Evolutionary conservation across 2,888 invertebrate species (phyloP).

Genomic region (Noctua janthe): DNA sequence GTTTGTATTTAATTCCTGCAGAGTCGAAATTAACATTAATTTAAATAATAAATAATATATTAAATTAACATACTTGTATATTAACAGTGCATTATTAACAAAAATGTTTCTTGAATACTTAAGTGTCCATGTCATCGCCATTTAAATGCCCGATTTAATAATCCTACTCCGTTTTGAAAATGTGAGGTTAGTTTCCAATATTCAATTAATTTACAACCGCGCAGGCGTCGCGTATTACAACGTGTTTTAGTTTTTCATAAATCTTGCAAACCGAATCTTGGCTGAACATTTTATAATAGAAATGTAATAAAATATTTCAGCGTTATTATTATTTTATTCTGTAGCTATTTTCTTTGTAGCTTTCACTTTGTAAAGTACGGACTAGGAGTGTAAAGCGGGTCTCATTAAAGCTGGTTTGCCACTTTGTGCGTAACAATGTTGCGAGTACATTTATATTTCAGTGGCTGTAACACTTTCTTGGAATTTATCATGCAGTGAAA

Average conservation of each 20-base stretch:
- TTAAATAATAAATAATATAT: too few relatives aligned
- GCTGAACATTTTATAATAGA: conserved; percentile 12
- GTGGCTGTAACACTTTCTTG: conserved; percentile 24
- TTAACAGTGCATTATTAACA: not conserved
- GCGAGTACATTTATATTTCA: conserved; percentile 42
- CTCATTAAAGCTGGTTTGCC: conserved; percentile 62
- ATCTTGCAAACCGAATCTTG: not conserved
- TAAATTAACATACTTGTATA: not conserved
- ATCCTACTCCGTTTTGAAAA: not conserved
- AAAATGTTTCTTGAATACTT: not conserved
- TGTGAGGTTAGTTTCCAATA: not conserved
- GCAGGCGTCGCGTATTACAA: not conserved
- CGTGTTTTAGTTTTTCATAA: not conserved
- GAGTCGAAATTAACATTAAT: not conserved
- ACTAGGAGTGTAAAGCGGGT: conserved; percentile 33
- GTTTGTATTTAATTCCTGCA: not conserved
- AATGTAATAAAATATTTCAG: conserved; percentile 4
- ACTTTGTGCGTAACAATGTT: conserved; percentile 44
- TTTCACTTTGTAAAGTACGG: conserved; percentile 28
- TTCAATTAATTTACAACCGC: not conserved
- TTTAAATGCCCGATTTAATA: not conserved
- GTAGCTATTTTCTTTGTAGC: conserved; percentile 33
- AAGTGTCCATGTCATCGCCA: not conserved
- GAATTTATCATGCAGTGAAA: conserved; percentile 27
- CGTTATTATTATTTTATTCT: conserved; percentile 11